Conservation (phyloP, 2,797 vertebrate genomes). For the Hypotaenidia okinawae region DNA sequence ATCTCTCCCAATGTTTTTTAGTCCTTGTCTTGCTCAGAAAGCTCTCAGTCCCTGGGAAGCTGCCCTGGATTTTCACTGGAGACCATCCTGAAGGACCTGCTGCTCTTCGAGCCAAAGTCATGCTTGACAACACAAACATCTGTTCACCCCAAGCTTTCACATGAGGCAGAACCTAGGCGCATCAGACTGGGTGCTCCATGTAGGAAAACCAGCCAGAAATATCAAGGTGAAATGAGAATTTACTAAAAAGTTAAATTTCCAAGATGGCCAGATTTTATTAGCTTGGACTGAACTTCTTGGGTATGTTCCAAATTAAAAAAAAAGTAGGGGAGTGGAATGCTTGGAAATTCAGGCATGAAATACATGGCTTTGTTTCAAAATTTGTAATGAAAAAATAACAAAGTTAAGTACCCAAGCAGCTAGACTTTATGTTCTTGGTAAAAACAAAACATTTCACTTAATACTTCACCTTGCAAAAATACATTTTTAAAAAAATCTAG, state of each 20-base stretch:
- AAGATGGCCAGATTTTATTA: conserved; percentile 26
- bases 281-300: conserved; percentile 18
- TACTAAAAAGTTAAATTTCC: background rate
- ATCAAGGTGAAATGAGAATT: background rate
- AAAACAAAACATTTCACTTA: conserved; percentile 36
- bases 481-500: background rate
- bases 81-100: background rate
- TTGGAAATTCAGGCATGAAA: conserved; percentile 52
- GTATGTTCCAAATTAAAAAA: background rate
- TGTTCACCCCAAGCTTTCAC: background rate
- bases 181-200: background rate
- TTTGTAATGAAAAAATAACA: conserved; percentile 48
- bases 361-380: conserved; percentile 41
- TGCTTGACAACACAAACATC: background rate
- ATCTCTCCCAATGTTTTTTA: background rate
- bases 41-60: background rate
- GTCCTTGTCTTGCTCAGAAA: background rate
- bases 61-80: background rate
- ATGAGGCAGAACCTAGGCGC: background rate
- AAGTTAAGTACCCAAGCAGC: conserved; percentile 6
- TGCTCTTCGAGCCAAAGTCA: background rate
- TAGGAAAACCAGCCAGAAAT: background rate
- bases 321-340: background rate
- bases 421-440: background rate
- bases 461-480: conserved; percentile 42